These are phyloP conservation scores for Saiga tatarica DNA, from an alignment of 2,113 vertebrate species.

Conservation along the genomic window DNA sequence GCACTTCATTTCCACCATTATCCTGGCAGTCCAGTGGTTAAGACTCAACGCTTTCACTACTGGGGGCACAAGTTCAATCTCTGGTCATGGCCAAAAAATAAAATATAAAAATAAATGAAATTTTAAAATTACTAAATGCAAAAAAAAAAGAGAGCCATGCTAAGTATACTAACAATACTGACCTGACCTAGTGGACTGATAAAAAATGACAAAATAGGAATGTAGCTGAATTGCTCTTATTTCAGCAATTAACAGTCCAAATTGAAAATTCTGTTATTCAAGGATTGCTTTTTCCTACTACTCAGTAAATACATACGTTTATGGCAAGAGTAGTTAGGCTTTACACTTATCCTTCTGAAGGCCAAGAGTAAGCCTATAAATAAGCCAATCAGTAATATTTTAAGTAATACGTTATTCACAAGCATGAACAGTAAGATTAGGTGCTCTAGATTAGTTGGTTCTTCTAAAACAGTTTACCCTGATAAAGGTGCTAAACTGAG, in stretches of 20 bases:
- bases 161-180: not conserved
- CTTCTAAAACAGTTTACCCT: conserved; percentile 44
- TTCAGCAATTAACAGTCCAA: not conserved
- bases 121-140: not conserved
- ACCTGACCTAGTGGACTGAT: not conserved
- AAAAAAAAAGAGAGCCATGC: not conserved
- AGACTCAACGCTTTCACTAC: not conserved
- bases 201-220: not conserved
- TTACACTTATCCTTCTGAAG: conserved; percentile 33
- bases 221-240: not conserved
- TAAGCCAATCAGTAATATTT: conserved; percentile 36
- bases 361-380: not conserved
- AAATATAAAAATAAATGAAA: not conserved
- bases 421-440: conserved; percentile 16
- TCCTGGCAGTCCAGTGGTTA: not conserved
- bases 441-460: not conserved
- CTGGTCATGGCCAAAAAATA: not conserved
- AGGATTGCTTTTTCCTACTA: not conserved
- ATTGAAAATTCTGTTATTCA: conserved; percentile 5
- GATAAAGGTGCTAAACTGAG: conserved; percentile 33
- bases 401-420: conserved; percentile 42
- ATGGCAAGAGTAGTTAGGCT: not conserved
- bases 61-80: not conserved
- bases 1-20: not conserved
- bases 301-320: conserved; percentile 1